These are phyloP conservation scores for Vicugna pacos DNA, from an alignment of 2,113 vertebrate species.

Conservation along the genomic window DNA sequence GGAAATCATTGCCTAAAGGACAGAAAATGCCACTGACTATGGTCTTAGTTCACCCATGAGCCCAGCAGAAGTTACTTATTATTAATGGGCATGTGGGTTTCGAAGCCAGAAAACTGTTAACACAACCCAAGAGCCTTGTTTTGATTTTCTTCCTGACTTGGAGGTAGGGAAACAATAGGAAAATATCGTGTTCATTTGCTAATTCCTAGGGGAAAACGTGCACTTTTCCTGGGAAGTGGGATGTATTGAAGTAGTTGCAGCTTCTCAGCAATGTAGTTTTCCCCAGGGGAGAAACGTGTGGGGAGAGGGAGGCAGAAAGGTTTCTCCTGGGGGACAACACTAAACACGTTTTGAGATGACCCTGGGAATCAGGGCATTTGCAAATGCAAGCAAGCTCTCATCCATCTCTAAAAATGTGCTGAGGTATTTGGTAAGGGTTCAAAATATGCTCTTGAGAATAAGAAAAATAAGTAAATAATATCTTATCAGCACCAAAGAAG, in stretches of 20 bases:
- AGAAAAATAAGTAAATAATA: not conserved
- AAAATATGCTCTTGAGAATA: not conserved
- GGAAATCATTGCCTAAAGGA: not conserved
- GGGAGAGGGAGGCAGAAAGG: not conserved
- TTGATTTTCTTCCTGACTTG: not conserved
- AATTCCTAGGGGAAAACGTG: not conserved
- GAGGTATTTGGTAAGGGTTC: not conserved
- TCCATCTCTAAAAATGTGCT: not conserved
- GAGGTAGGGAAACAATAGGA: not conserved
- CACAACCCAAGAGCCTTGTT: not conserved
- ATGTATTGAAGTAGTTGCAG: not conserved
- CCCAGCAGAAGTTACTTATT: not conserved
- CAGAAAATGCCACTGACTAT: not conserved
- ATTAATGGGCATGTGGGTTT: not conserved
- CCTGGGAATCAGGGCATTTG: not conserved
- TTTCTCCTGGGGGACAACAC: not conserved
- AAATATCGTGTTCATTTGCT: not conserved
- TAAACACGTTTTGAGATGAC: not conserved
- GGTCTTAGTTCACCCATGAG: not conserved
- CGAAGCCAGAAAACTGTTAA: not conserved
- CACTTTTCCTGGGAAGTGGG: not conserved
- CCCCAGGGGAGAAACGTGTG: not conserved
- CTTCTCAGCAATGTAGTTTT: not conserved
- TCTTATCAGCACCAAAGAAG: conserved; percentile 56
- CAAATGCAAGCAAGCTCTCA: not conserved